Evolutionary conservation across 2,888 invertebrate species (phyloP), one percentile per base, ranked within the genome.

Genomic region (Pristionchus exspectatus): DNA sequence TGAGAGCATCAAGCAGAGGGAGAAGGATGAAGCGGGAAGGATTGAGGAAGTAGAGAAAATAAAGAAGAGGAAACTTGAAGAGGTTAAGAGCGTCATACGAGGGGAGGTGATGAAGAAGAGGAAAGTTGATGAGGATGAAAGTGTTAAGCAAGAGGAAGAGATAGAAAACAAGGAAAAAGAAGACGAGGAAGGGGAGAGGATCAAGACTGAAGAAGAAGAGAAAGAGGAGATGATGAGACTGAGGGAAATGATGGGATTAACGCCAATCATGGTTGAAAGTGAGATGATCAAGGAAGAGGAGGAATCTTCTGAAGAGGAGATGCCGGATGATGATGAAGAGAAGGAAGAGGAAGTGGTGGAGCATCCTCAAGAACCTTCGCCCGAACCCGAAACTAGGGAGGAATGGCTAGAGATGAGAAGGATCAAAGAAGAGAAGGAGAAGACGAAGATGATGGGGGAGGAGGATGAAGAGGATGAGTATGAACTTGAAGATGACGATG

Each of bases 71-170:
- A n/a, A 63, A n/a, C 9, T 18, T 24, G n/a, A 63, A 14, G 63
- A n/a, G 14, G 63, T 18, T n/a, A 63, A 63, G 63, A 63, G n/a
- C n/a, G 21, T 18, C 18, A 18, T 24, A 7, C 21, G 63, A 63
- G 63, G n/a, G n/a, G 63, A 63, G n/a, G 24, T n/a, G 69, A 27
- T n/a, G 69, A 69, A 69, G 69, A n/a, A n/a, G 69, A 69, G n/a
- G 69, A 69, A 69, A 5, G 27, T 69, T 14, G 27, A 69, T 7
- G 16, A 30, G 69, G n/a, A 69, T 21, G 69, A 69, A 27, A n/a
- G 7, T 9, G 30, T n/a, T 7, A 69, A 69, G 69, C 14, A 69
- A 69, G 69, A 69, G 69, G 30, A 69, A 2, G n/a, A n/a, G 69
- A 69, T n/a, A 30, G 69, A 69, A 10, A 69, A 27, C 12, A 50